These are phyloP conservation scores for Sycophila texana DNA, from an alignment of 2,888 invertebrate species.

Conservation along the genomic window DNA sequence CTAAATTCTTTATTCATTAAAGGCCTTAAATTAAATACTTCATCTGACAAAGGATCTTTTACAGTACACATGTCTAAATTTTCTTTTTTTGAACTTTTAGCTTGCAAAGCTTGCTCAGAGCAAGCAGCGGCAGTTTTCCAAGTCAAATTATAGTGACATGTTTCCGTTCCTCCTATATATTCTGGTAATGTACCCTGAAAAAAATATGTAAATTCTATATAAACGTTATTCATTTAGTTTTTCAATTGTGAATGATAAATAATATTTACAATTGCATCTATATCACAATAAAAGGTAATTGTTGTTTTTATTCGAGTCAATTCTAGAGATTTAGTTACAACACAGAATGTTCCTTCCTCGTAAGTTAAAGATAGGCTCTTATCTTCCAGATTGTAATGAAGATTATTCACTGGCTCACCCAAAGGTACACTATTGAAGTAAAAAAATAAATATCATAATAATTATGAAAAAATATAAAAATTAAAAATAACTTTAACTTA, in stretches of 20 bases:
- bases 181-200: constrained; percentile 65
- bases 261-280: constrained; percentile 61
- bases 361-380: constrained; percentile 61
- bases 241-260: constrained; percentile 3
- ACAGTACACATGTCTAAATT: constrained; percentile 61
- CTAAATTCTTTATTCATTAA: constrained; percentile 62
- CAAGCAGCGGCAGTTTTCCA: constrained; percentile 70
- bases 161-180: constrained; percentile 61
- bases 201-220: constrained; percentile 13
- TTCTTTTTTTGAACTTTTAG: constrained; percentile 61
- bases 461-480: neutral
- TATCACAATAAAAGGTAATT: constrained; percentile 68
- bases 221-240: too few relatives aligned
- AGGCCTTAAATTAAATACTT: constrained; percentile 62
- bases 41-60: constrained; percentile 66
- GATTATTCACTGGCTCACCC: constrained; percentile 31
- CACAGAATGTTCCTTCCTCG: constrained; percentile 62
- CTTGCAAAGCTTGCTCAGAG: constrained; percentile 62
- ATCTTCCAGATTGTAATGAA: constrained; percentile 46
- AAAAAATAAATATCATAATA: neutral
- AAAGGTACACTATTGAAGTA: constrained; percentile 24
- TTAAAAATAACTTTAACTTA: neutral
- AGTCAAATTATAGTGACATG: constrained; percentile 65
- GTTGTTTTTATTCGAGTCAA: constrained; percentile 63
- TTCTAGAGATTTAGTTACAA: too few relatives aligned